A percentile compares a stretch with the other conserved stretches of the same genome.
Conservation (phyloP, 2,113 vertebrate species). For the Strigops habroptila region DNA sequence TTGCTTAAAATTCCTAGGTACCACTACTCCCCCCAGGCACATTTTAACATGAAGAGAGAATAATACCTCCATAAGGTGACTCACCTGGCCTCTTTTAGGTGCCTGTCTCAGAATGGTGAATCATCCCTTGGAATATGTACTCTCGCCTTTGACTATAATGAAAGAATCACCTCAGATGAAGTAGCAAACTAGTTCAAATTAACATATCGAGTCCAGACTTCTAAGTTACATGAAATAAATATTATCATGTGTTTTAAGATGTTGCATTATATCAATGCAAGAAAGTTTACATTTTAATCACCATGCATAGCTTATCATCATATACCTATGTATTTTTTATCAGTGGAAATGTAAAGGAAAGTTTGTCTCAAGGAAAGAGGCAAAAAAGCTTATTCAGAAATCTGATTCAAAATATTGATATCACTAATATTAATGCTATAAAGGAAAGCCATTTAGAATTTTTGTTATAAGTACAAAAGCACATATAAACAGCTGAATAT, state of each 20-base stretch:
- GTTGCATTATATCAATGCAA: background rate
- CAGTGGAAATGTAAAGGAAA: background rate
- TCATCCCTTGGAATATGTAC: background rate
- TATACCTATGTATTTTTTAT: background rate
- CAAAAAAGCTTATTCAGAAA: background rate
- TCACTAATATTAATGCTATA: background rate
- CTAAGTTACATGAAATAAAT: background rate
- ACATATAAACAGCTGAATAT: background rate
- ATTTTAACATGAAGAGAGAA: background rate
- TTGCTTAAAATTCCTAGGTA: background rate
- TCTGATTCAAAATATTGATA: background rate
- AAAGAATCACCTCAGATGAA: background rate
- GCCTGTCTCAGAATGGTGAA: background rate
- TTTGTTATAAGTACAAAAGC: background rate
- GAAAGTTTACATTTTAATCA: background rate
- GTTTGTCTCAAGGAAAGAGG: background rate
- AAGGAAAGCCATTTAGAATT: background rate
- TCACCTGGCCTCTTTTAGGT: background rate
- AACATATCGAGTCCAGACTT: background rate
- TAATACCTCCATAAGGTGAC: background rate
- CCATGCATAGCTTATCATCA: background rate
- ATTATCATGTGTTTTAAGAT: background rate
- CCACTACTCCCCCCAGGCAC: background rate
- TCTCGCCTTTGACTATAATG: background rate
- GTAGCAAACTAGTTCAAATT: background rate